phyloP scores from a whole-genome alignment of 2,888 invertebrate species.

The Macrosiphum euphorbiae region DNA sequence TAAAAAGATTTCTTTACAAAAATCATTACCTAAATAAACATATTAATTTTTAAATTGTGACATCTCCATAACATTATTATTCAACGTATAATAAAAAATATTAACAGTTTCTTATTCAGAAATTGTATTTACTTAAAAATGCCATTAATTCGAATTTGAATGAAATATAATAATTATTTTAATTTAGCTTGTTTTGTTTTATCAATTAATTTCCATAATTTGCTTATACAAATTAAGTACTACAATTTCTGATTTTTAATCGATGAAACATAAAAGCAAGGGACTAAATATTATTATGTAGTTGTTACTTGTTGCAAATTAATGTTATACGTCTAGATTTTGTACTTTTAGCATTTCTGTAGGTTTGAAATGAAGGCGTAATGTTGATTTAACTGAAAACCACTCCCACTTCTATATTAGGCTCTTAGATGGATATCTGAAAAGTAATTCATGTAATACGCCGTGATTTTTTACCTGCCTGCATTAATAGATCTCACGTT shows the following conservation, averaged over 20 bases:
- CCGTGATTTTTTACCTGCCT: constrained; percentile 30
- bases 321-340: constrained; percentile 7
- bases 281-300: not conserved
- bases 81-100: not conserved
- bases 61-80: not conserved
- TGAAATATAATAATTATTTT: not conserved
- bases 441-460: constrained; percentile 51
- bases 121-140: not conserved
- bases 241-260: not conserved
- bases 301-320: not conserved
- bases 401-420: constrained; percentile 63
- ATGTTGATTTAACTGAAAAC: constrained; percentile 59
- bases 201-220: not conserved
- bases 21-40: not conserved
- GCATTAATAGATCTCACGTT: constrained; percentile 33
- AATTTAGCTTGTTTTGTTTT: not conserved
- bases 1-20: not conserved
- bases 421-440: constrained; percentile 50
- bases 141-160: not conserved
- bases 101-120: not conserved
- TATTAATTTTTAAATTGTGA: not conserved
- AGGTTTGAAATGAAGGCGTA: constrained; percentile 63
- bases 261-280: not conserved
- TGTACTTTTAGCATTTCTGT: constrained; percentile 50
- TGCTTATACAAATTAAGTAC: not conserved